Conservation (phyloP, 2,888 invertebrate genomes). For the Agrochola litura region DNA sequence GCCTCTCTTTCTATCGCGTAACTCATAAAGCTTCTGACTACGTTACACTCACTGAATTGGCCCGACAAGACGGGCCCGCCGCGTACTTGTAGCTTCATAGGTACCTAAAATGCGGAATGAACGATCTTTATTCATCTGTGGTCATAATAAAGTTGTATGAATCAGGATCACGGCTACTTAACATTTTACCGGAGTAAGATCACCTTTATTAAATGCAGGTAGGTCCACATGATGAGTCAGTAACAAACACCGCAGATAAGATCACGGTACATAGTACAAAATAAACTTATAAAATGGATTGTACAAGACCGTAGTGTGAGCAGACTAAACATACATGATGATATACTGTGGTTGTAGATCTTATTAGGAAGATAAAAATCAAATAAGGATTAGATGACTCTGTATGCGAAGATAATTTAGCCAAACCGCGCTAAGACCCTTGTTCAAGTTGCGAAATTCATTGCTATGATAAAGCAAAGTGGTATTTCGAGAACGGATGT, state of each 20-base stretch:
- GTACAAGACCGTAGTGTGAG: constrained; percentile 1
- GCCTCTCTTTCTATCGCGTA: no score
- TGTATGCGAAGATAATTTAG: background rate
- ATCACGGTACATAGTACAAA: constrained; percentile 1
- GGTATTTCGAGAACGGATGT: constrained; percentile 12
- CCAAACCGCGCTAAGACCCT: background rate
- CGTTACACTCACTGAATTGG: no score
- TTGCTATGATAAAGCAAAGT: background rate
- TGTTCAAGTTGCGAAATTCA: background rate
- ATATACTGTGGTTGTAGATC: constrained; percentile 25
- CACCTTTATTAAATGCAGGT: constrained; percentile 35
- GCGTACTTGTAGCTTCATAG: no score
- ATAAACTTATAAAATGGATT: background rate
- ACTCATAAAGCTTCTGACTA: no score
- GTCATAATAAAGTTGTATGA: constrained; percentile 36
- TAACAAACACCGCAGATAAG: constrained; percentile 34
- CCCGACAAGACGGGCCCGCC: no score
- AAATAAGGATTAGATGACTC: constrained; percentile 39
- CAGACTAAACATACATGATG: constrained; percentile 7
- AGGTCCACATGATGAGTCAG: constrained; percentile 43
- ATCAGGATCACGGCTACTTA: constrained; percentile 15
- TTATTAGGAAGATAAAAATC: constrained; percentile 29
- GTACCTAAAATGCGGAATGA: no score
- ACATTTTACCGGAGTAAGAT: constrained; percentile 41
- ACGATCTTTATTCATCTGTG: background rate